These are phyloP conservation scores for Cephus pulcher DNA, from an alignment of 2,888 invertebrate genomes.

Conservation along the genomic window DNA sequence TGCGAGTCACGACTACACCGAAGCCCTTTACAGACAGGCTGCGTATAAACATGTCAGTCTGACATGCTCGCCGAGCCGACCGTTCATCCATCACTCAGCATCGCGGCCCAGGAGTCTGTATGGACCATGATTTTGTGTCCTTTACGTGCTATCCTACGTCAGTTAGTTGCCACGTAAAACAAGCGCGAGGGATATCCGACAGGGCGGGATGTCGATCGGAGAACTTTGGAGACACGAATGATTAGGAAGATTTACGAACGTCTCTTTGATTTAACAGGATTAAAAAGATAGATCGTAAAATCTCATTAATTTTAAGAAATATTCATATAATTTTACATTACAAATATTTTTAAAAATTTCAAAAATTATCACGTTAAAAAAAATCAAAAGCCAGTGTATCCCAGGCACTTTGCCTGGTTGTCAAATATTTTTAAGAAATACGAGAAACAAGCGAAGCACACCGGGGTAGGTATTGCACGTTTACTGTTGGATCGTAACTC, in stretches of 20 bases:
- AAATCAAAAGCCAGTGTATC: not conserved
- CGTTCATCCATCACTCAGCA: constrained; percentile 61
- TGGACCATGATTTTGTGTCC: constrained; percentile 26
- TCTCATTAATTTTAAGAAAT: not conserved
- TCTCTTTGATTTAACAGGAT: not conserved
- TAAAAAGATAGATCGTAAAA: not conserved
- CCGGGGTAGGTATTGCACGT: not conserved
- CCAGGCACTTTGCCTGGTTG: not conserved
- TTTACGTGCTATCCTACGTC: constrained; percentile 11
- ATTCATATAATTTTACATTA: no score
- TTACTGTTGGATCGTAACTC: constrained; percentile 30
- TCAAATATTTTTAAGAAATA: not conserved
- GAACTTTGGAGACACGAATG: not conserved
- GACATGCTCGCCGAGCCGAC: constrained; percentile 51
- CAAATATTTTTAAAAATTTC: not conserved
- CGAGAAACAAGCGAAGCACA: not conserved
- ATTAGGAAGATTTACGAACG: not conserved
- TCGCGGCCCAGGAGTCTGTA: constrained; percentile 15
- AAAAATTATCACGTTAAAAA: not conserved
- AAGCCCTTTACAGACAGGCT: constrained; percentile 54
- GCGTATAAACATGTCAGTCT: constrained; percentile 65
- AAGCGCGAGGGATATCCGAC: not conserved
- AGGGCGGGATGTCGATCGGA: not conserved
- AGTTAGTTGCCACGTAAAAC: constrained; percentile 8
- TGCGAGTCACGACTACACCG: constrained; percentile 33